Percentiles rank a stretch among this genome's conserved stretches.
Evolutionary conservation across 1,140 invertebrate genomes (phyloP).

Genomic region (Ganaspis sp.): DNA sequence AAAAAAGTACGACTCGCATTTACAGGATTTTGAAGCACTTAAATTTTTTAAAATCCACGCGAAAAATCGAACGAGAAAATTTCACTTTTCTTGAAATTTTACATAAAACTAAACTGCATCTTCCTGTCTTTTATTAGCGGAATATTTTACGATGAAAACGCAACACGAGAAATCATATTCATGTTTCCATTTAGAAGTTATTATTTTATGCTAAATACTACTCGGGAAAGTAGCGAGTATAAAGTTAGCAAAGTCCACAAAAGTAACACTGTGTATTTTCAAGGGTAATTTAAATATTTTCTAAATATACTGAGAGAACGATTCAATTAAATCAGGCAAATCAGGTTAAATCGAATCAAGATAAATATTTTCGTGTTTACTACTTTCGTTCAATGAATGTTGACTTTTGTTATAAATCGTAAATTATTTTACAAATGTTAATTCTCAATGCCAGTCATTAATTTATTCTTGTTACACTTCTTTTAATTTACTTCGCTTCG

Average conservation of each 20-base stretch:
- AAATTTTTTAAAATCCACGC: background rate
- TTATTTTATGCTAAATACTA: constrained; percentile 5
- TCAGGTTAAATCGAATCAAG: too few relatives aligned
- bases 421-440: too few relatives aligned
- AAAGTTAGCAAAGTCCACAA: background rate
- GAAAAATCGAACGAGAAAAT: background rate
- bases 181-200: constrained; percentile 14
- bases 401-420: too few relatives aligned
- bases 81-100: constrained; percentile 1
- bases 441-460: too few relatives aligned
- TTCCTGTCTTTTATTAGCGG: background rate
- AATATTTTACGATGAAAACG: background rate
- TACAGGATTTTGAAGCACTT: background rate
- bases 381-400: too few relatives aligned
- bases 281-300: too few relatives aligned
- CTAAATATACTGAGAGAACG: too few relatives aligned
- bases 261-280: too few relatives aligned
- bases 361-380: too few relatives aligned
- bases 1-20: background rate
- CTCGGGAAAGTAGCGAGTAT: background rate
- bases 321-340: too few relatives aligned
- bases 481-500: too few relatives aligned
- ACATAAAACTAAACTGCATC: background rate
- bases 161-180: background rate
- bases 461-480: too few relatives aligned